Base-by-base conservation (phyloP, 64 coral and sea anemone genomes). In the Pocillopora verrucosa region DNA sequence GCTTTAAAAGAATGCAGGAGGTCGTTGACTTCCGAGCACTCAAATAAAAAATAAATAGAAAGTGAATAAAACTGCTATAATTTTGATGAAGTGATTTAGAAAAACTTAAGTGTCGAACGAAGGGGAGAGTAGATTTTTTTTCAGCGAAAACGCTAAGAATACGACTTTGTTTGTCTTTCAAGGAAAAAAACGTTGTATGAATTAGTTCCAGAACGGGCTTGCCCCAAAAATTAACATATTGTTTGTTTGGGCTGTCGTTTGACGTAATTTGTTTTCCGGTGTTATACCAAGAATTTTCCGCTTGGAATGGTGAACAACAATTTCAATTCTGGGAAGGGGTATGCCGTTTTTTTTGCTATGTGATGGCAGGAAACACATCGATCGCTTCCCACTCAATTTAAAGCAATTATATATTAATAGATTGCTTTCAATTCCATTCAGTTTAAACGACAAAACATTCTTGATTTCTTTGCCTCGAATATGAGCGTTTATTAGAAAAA, bases 251-350 rank as follows among this genome's bases (percentile, higher is more conserved):
- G 16, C 41, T 20, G 75, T n/a, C 11, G 20, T 41, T 85, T 85
- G 82, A 85, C 82, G 82, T 41, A 56, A 72, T 10, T 85, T 16
- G 19, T 14, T 85, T 85, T 85, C 82, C 82, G 82, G 65, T 16
- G 11, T 38, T 30, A 15, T 59, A 22, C 24, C 2, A 37, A 5
- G 3, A 17, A 59, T 59, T 60, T 81, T 72, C 37, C 82, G 37
- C 63, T 72, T 11, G 14, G 2, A 59, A 62, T 10, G 37, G 30
- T 45, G 38, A 72, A n/a, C 5, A 7, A 85, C 17, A 36, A 25
- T 1, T 13, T 14, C 56, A 63, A 72, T 85, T 85, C 82, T 85
- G 30, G 82, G 82, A 85, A 85, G 82, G 82, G 64, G 82, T 85
- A 57, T 56, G 82, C 16, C 65, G 36, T 12, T 70, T 26, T 19